Conservation (phyloP, 53 echinoderm and acorn worm genomes). For the Crossaster papposus region DNA sequence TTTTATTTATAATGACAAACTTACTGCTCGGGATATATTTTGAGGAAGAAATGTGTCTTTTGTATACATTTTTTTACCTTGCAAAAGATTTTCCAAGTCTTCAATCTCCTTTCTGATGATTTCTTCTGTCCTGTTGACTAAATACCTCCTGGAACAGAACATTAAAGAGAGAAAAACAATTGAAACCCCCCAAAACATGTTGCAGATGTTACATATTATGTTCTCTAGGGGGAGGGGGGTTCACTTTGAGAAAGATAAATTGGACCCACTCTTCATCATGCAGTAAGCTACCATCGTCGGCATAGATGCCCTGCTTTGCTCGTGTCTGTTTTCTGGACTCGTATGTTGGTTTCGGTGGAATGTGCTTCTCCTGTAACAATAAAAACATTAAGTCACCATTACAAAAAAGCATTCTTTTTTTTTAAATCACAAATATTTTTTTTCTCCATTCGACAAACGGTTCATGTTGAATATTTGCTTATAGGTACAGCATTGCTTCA, state of each 20-base stretch:
- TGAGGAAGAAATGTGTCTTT: not conserved
- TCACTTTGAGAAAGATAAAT: not conserved
- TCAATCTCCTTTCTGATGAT: slow-evolving; percentile 78
- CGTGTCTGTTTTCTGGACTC: slow-evolving; percentile 29
- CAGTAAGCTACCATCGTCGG: slow-evolving; percentile 73
- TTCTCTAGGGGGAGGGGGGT: not conserved
- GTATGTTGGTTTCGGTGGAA: slow-evolving; percentile 40
- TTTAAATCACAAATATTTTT: not conserved
- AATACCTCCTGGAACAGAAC: slow-evolving; percentile 69
- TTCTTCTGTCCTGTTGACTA: slow-evolving; percentile 59
- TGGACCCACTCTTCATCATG: slow-evolving; percentile 79
- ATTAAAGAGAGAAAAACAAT: not conserved
- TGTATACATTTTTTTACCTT: slow-evolving; percentile 72
- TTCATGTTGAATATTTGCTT: too few relatives aligned
- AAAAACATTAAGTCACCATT: not conserved
- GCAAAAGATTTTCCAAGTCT: slow-evolving; percentile 81
- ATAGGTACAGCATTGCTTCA: too few relatives aligned
- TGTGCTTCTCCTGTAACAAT: slow-evolving; percentile 55
- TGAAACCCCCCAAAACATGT: too few relatives aligned
- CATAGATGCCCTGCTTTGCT: slow-evolving; percentile 57
- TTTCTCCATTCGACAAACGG: too few relatives aligned
- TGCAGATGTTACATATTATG: too few relatives aligned
- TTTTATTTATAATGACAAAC: too few relatives aligned
- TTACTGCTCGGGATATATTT: too few relatives aligned
- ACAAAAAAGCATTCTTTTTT: not conserved